Conservation (phyloP, 2,888 invertebrate species). For the Tiliacea citrago region DNA sequence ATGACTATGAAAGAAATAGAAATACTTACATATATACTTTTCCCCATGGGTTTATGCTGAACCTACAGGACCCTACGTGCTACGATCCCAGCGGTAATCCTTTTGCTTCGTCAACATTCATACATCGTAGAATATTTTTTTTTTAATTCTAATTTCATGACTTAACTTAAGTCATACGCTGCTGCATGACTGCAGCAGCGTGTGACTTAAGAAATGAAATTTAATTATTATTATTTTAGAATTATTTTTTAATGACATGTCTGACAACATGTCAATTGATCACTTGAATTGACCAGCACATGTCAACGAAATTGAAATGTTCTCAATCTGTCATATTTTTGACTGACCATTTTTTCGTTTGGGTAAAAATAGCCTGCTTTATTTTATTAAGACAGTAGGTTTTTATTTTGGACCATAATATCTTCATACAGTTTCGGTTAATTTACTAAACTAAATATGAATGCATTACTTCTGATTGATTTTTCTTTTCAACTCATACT, state of each 20-base stretch:
- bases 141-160: background rate
- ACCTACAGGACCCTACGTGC: background rate
- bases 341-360: background rate
- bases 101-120: background rate
- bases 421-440: background rate
- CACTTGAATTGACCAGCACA: constrained; percentile 8
- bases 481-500: constrained; percentile 4
- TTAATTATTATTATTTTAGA: no score
- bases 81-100: background rate
- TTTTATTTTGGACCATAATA: no score
- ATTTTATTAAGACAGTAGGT: no score
- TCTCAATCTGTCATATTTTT: constrained; percentile 10
- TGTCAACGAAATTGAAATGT: constrained; percentile 8
- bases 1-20: no score
- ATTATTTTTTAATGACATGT: no score
- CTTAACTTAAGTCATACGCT: background rate
- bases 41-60: no score
- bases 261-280: no score
- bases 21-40: no score
- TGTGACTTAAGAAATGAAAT: no score
- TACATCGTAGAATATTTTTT: background rate
- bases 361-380: background rate
- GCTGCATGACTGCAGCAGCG: no score
- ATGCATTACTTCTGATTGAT: background rate
- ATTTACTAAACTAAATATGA: background rate